Evolutionary conservation across 2,888 invertebrate species (phyloP).

Genomic region (Clanis bilineata): DNA sequence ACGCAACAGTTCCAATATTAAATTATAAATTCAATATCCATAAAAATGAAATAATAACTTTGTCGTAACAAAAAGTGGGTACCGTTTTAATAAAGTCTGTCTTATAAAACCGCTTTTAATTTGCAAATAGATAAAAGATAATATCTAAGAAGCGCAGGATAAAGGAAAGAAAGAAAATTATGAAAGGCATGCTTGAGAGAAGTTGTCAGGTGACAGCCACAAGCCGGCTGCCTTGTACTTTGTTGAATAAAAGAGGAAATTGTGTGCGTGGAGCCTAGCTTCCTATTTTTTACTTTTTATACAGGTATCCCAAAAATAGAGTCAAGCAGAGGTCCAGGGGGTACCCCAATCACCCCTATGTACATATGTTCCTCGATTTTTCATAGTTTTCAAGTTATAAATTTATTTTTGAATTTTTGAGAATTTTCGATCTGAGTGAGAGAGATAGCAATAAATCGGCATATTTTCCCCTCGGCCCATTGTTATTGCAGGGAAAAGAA

Average conservation of each 20-base stretch:
- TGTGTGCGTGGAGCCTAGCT: constrained; percentile 3
- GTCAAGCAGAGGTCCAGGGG: too few species aligned
- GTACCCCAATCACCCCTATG: too few species aligned
- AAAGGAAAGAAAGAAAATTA: constrained; percentile 55
- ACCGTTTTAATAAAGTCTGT: constrained; percentile 21
- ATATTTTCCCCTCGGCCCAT: too few species aligned
- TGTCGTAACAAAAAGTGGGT: constrained; percentile 18
- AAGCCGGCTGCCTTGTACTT: constrained; percentile 14
- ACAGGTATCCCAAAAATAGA: too few species aligned
- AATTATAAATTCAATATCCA: constrained; percentile 19
- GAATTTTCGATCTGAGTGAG: too few species aligned
- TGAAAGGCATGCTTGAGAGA: constrained; percentile 54
- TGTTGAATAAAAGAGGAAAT: constrained; percentile 14
- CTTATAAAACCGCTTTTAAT: constrained; percentile 41
- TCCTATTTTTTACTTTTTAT: neutral
- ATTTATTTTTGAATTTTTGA: too few species aligned
- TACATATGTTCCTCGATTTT: too few species aligned
- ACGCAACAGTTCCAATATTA: neutral
- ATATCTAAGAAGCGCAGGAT: constrained; percentile 45
- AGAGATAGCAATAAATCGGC: too few species aligned
- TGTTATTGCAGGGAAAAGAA: too few species aligned
- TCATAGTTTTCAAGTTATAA: too few species aligned
- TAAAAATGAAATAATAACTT: constrained; percentile 18
- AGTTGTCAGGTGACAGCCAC: constrained; percentile 60
- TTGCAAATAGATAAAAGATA: constrained; percentile 56